Conservation (phyloP, 2,888 invertebrate genomes). For the Gasteruption jaculator region DNA sequence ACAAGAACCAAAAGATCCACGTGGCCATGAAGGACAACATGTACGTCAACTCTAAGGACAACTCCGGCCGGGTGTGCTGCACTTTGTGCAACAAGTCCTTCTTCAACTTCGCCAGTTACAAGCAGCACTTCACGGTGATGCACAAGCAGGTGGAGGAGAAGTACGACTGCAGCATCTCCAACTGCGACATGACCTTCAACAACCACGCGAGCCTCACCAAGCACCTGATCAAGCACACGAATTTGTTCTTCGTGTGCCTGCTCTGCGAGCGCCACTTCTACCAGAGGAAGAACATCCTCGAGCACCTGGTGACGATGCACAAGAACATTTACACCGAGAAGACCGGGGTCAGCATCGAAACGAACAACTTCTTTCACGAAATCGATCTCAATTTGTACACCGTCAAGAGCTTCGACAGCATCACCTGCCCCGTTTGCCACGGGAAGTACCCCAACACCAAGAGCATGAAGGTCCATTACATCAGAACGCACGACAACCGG, state of each 20-base stretch:
- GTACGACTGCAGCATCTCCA: slow-evolving; percentile 27
- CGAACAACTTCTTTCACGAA: slow-evolving; percentile 33
- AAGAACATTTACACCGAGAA: slow-evolving; percentile 31
- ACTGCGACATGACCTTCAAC: slow-evolving; percentile 50
- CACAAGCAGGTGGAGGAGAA: slow-evolving; percentile 46
- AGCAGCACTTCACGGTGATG: slow-evolving; percentile 56
- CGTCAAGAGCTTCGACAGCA: slow-evolving; percentile 34
- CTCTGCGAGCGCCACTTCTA: slow-evolving; percentile 59
- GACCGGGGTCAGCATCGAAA: slow-evolving; percentile 19
- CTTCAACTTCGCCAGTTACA: slow-evolving; percentile 55
- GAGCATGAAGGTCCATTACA: slow-evolving; percentile 45
- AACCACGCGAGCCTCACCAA: no score
- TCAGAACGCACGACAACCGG: slow-evolving; percentile 42
- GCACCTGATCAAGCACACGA: slow-evolving; percentile 56
- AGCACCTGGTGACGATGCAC: slow-evolving; percentile 58
- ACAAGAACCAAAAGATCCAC: no score
- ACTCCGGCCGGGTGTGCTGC: slow-evolving; percentile 55
- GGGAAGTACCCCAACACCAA: slow-evolving; percentile 45
- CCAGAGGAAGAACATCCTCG: slow-evolving; percentile 56
- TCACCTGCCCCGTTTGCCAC: slow-evolving; percentile 41
- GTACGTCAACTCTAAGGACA: slow-evolving; percentile 25
- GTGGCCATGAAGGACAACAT: slow-evolving; percentile 27
- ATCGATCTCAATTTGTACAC: slow-evolving; percentile 35
- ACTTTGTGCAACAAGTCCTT: slow-evolving; percentile 58
- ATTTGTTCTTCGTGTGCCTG: slow-evolving; percentile 58